Evolutionary conservation across 2,113 vertebrate genomes (phyloP).

Genomic region (Cyprinodon tularosa): DNA sequence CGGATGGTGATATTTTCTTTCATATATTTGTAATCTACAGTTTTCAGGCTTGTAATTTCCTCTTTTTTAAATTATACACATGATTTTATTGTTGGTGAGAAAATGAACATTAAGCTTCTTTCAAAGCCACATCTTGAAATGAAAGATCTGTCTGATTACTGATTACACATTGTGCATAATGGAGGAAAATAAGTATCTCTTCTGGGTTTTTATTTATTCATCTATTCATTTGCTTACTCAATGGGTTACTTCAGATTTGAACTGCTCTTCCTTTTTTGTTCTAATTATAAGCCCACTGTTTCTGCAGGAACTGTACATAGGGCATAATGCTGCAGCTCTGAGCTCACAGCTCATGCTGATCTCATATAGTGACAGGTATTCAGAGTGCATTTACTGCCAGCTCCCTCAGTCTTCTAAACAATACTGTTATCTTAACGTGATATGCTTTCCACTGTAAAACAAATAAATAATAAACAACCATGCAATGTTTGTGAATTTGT

Average conservation of each 20-base stretch:
- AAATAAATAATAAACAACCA: conserved; percentile 81
- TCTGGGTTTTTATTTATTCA: conserved; percentile 6
- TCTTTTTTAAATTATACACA: background rate
- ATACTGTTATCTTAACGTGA: conserved; percentile 79
- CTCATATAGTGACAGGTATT: conserved; percentile 2
- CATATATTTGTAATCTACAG: conserved; percentile 29
- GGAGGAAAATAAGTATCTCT: conserved; percentile 12
- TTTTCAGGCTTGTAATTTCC: conserved; percentile 46
- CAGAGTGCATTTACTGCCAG: conserved; percentile 36
- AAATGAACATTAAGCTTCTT: conserved; percentile 28
- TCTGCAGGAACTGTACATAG: background rate
- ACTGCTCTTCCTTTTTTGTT: background rate
- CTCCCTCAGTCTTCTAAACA: conserved; percentile 43
- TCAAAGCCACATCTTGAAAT: conserved; percentile 27
- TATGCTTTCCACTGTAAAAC: conserved; percentile 74
- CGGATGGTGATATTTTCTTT: conserved; percentile 24
- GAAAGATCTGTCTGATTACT: conserved; percentile 69
- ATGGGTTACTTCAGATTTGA: background rate
- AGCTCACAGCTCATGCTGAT: background rate
- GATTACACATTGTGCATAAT: conserved; percentile 63
- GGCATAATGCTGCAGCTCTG: background rate
- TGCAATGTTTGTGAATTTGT: conserved; percentile 18
- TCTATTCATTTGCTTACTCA: background rate
- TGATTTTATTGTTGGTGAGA: conserved; percentile 48
- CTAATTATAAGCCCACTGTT: background rate